Evolutionary conservation across 2,888 invertebrate genomes (phyloP), one percentile per base, ranked within the genome.

Genomic region (Hybos culiciformis): DNA sequence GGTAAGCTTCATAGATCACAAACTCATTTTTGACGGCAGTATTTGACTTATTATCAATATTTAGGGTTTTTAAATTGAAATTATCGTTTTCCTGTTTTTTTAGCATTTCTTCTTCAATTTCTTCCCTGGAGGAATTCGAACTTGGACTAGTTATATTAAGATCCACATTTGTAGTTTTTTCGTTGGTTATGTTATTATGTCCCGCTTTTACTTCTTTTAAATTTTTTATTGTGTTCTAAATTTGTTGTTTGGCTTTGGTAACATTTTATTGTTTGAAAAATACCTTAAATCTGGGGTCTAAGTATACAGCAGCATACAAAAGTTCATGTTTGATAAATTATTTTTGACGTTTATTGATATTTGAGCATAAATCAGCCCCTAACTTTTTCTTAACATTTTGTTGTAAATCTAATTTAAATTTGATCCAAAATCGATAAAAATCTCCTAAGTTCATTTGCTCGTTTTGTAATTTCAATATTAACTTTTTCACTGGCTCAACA

Each of bases 401-500:
- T 14, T 14, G 15, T 14, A 37, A 6, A 7, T 37, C 37, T 37
- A 37, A 17, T 23, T 37, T 37, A 7, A 23, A 37, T 37, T 37
- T 37, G 24, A 23, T 24, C 37, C 37, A 37, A 14, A 24, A 23
- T 23, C 15, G 24, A 37, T 37, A 37, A 24, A 17, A 23, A 24
- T 37, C 37, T 15, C 37, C 24, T 24, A 37, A 14, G n/a, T 8
- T 14, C n/a, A 37, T 15, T 6, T 37, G 5, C 15, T 37, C 24
- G 14, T 23, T 15, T 23, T 37, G 37, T 15, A 37, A 37, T 15
- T 37, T 23, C 9, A 37, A 37, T 15, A 15, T 37, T 37, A 37
- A 37, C 37, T 21, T 31, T 32, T 39, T 39, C 7, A 32, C 32
- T 20, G 8, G 31, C 39, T 39, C 39, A 15, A 39, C 31, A 31